phyloP scores from a whole-genome alignment of 2,888 invertebrate species.

The Tethea ocularis region DNA sequence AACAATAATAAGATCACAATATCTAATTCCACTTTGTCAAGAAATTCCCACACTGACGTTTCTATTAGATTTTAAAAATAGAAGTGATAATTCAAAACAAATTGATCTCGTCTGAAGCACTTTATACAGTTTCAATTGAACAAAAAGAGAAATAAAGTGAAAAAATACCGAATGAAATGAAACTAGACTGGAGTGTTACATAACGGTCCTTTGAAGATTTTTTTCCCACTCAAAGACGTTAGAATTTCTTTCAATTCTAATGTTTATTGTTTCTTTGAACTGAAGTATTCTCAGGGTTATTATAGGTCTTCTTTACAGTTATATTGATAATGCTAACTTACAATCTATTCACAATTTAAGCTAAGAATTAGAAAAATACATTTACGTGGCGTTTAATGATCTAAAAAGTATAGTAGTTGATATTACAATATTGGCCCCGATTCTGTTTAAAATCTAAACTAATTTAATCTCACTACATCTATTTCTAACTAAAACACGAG shows the following conservation, averaged over 20 bases:
- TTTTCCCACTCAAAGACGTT: constrained; percentile 18
- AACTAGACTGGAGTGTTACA: constrained; percentile 8
- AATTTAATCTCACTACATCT: no score
- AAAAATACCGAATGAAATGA: constrained; percentile 1
- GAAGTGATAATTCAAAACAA: not conserved
- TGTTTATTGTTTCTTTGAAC: constrained; percentile 38
- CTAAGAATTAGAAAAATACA: no score
- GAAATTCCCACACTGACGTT: not conserved
- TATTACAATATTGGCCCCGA: no score
- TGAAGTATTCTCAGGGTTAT: constrained; percentile 21
- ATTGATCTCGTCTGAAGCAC: not conserved
- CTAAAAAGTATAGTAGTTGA: no score
- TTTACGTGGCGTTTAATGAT: no score
- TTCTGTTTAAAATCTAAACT: no score
- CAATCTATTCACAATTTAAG: no score
- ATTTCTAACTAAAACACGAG: no score
- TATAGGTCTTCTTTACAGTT: not conserved
- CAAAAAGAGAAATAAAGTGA: not conserved
- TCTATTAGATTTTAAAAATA: not conserved
- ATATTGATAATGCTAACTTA: not conserved
- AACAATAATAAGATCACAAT: no score
- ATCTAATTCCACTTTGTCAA: not conserved
- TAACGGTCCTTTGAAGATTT: constrained; percentile 21
- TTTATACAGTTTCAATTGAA: constrained; percentile 6
- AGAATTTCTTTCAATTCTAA: constrained; percentile 32